Evolutionary conservation across 2,888 invertebrate species (phyloP).

Genomic region (Dasysyrphus albostriatus): DNA sequence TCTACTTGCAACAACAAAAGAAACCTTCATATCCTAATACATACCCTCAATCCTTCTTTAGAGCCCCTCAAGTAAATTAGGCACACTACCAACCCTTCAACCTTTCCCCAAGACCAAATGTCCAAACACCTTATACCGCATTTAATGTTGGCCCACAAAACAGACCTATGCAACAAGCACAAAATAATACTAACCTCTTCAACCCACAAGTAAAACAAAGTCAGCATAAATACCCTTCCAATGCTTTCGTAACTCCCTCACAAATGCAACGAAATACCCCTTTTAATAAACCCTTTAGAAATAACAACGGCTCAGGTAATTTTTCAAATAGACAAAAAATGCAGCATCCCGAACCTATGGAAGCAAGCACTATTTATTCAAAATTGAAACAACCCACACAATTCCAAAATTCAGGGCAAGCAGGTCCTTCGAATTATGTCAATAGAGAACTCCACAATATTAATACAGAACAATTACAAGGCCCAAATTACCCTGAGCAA

Average conservation of each 20-base stretch:
- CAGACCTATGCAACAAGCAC: background rate
- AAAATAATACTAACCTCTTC: too few species aligned
- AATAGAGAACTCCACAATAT: background rate
- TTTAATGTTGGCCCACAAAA: background rate
- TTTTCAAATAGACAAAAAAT: background rate
- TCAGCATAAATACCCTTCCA: background rate
- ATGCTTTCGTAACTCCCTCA: background rate
- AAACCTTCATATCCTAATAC: too few species aligned
- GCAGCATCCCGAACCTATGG: background rate
- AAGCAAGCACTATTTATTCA: background rate
- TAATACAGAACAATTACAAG: background rate
- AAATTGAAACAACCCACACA: background rate
- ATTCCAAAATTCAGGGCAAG: background rate
- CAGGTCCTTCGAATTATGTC: background rate
- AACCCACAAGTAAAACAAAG: too few species aligned
- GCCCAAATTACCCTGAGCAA: background rate
- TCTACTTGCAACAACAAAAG: background rate
- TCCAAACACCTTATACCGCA: background rate
- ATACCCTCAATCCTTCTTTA: background rate
- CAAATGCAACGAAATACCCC: background rate
- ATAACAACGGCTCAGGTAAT: background rate
- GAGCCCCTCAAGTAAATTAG: background rate
- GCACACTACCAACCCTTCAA: background rate
- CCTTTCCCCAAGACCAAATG: background rate
- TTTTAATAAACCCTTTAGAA: background rate